Percentiles rank a stretch among this genome's conserved stretches.
phyloP scores from a whole-genome alignment of 23 tunicate genomes.

The Halocynthia aurantium region DNA sequence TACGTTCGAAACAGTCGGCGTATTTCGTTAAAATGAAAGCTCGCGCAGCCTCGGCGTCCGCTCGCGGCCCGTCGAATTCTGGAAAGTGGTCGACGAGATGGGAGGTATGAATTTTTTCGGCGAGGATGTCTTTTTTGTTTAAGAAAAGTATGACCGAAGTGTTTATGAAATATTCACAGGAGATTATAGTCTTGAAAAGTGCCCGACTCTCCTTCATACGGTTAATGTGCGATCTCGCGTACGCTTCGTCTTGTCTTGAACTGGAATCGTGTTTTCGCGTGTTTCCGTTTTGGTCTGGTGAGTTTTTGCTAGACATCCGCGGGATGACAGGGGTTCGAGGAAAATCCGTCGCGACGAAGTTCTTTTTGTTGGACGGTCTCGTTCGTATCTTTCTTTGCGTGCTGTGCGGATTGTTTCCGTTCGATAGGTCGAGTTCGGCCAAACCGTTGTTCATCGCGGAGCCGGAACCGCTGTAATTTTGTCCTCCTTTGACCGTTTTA shows the following conservation, averaged over 20 bases:
- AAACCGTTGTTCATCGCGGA: not conserved
- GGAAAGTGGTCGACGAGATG: constrained; percentile 60
- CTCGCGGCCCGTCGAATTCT: constrained; percentile 38
- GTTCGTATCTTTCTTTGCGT: constrained; percentile 1
- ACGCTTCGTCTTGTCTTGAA: not conserved
- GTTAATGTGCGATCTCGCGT: constrained; percentile 22
- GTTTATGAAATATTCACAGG: constrained; percentile 55
- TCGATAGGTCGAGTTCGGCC: constrained; percentile 7
- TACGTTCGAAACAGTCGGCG: constrained; percentile 45
- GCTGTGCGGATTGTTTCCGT: constrained; percentile 7
- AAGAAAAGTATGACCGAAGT: constrained; percentile 86
- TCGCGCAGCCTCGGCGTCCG: constrained; percentile 57
- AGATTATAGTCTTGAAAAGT: constrained; percentile 70
- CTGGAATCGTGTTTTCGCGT: constrained; percentile 17
- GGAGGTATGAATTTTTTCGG: constrained; percentile 66
- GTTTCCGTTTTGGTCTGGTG: constrained; percentile 25
- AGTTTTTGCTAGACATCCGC: not conserved
- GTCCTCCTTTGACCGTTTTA: not conserved
- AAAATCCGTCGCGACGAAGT: constrained; percentile 9
- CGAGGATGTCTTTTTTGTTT: constrained; percentile 83
- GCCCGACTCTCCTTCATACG: constrained; percentile 71
- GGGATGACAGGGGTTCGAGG: constrained; percentile 1
- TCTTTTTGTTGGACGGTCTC: not conserved
- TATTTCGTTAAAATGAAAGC: constrained; percentile 54
- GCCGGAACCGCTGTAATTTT: not conserved